Evolutionary conservation across 1,140 invertebrate species (phyloP).

Genomic region (Drosophila mauritiana): DNA sequence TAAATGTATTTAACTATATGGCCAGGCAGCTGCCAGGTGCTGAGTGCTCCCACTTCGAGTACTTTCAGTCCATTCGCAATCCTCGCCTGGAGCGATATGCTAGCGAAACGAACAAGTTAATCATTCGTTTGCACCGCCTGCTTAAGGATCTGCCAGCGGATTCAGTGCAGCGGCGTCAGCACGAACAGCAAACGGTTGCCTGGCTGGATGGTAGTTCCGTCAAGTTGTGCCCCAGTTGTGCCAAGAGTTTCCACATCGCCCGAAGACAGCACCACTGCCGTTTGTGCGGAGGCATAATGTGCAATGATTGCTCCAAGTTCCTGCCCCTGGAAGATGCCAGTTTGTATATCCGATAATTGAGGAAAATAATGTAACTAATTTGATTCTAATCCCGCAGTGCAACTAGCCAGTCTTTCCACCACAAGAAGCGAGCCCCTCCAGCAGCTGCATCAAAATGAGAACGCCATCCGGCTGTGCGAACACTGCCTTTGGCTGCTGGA

Average conservation of each 20-base stretch:
- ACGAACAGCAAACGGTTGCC: conserved; percentile 91
- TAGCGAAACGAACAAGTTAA: conserved; percentile 97
- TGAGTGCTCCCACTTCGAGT: conserved; percentile 89
- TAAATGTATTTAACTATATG: conserved; percentile 86
- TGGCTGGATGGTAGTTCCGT: conserved; percentile 97
- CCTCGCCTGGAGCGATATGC: conserved; percentile 93
- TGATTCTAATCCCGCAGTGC: conserved; percentile 35
- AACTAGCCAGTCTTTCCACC: conserved; percentile 73
- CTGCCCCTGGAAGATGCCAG: conserved; percentile 93
- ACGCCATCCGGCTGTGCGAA: conserved; percentile 91
- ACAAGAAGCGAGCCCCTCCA: conserved; percentile 59
- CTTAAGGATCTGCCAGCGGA: conserved; percentile 93
- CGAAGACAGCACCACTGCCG: conserved; percentile 97
- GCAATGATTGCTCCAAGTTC: conserved; percentile 96
- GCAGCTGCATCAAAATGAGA: conserved; percentile 65
- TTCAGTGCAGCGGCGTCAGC: conserved; percentile 92
- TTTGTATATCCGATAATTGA: conserved; percentile 85
- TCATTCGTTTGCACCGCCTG: conserved; percentile 97
- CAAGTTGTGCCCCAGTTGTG: conserved; percentile 95
- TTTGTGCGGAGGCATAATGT: conserved; percentile 97
- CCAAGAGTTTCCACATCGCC: conserved; percentile 93
- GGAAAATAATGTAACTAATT: neutral
- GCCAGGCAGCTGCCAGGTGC: conserved; percentile 89
- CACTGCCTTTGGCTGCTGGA: conserved; percentile 95
- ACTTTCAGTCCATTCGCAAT: conserved; percentile 91